Base-by-base conservation (phyloP, 2,113 vertebrate genomes). In the Coturnix japonica region DNA sequence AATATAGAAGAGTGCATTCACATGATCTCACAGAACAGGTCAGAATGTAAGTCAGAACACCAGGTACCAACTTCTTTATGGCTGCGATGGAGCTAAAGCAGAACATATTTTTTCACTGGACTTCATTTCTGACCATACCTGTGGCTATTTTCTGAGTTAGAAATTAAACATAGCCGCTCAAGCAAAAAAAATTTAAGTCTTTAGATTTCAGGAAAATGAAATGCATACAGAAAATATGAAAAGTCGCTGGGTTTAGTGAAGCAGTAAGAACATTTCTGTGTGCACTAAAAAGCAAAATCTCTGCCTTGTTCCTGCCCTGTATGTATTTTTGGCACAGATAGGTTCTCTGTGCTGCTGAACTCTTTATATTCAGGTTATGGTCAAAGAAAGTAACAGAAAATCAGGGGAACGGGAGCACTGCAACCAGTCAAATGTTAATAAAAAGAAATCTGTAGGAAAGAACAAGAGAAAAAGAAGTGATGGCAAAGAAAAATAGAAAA, bases 331-430 rank as follows among this genome's bases (percentile, higher is more conserved):
- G 85, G 9, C 39, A 61, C 13, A 26, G 46, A 41, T 30, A 51
- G 7, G 18, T 16, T 57, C 69, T 51, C 65, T 79, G 59, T 65
- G 72, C 39, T 70, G 59, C 18, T 95, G 83, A 90, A 90, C 77
- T 86, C 41, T 72, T 93, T 81, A 73, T 53, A 61, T 61, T 57
- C 4, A 30, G 60, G 35, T 26, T 71, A 70, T 49, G 66, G 33
- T 54, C 85, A 87, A 80, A 87, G 81, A 77, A 93, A 90, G 71
- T 78, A 90, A 61, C 37, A 90, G 79, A 84, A 53, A n/a, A 89
- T 69, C n/a, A 77, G 39, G n/a, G 43, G 46, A 70, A 81, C 3
- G 49, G 12, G 74, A 84, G 85, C 67, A 79, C 7, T n/a, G 6
- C 3, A 28, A 85, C 54, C 66, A 94, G 63, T 57, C 49, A 60